These are phyloP conservation scores for Phrynocephalus versicolor DNA, from an alignment of 2,113 vertebrate genomes.

Conservation along the genomic window DNA sequence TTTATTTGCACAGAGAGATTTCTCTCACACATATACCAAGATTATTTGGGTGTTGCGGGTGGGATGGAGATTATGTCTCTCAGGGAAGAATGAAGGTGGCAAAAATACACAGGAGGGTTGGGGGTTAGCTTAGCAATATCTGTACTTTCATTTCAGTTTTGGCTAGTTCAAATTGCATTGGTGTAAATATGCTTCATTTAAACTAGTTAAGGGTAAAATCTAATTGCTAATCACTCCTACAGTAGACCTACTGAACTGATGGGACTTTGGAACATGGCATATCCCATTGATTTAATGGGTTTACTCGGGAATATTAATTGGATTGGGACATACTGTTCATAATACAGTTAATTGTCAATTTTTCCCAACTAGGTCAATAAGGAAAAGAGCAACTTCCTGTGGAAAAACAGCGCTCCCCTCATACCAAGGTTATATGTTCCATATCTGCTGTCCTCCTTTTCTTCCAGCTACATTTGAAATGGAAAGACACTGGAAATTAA, in stretches of 20 bases:
- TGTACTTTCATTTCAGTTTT: background rate
- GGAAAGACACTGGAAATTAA: background rate
- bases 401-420: background rate
- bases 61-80: background rate
- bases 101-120: background rate
- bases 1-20: background rate
- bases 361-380: background rate
- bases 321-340: background rate
- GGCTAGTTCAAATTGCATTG: background rate
- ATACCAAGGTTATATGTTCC: background rate
- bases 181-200: too few relatives aligned
- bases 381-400: background rate
- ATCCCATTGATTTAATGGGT: too few relatives aligned
- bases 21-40: too few relatives aligned
- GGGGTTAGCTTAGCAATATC: background rate
- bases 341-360: background rate
- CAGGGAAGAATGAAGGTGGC: background rate
- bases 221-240: too few relatives aligned
- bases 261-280: too few relatives aligned
- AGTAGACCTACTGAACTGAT: too few relatives aligned
- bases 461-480: background rate
- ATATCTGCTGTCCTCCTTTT: background rate
- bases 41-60: background rate
- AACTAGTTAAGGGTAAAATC: background rate
- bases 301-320: too few relatives aligned